Evolutionary conservation across 2,113 vertebrate genomes (phyloP), one percentile per base, ranked within the genome.

Genomic region (Pimephales promelas): DNA sequence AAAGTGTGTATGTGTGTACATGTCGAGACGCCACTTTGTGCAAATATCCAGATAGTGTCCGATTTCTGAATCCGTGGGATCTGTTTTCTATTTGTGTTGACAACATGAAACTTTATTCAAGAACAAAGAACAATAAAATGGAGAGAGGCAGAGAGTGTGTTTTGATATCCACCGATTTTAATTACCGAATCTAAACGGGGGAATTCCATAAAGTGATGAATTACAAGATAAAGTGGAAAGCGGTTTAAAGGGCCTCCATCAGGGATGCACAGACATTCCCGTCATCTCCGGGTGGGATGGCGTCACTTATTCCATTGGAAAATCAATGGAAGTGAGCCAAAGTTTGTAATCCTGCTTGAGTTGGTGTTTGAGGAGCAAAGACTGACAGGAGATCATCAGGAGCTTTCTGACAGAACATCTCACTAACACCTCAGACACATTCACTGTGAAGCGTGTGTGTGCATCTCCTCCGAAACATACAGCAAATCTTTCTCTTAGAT

Each of bases 161-260:
- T 92, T 91, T 92, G 91, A 94, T 92, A 93, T 91, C 75, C 89
- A 89, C 89, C 82, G 91, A 90, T 90, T 89, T 89, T 93, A 92
- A 93, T 94, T 91, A 92, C 91, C 91, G 90, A 90, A 93, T 92
- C 92, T 90, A 92, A 93, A 90, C 92, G 83, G 86, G 84, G 91
- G 89, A 94, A 92, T 93, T 93, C 90, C 90, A 91, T 90, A 74
- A 81, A 88, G 86, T 73, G 85, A 81, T 86, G 83, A 88, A 82
- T 80, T 57, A 88, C 89, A 92, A 90, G 91, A 75, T 89, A 93
- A 90, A 89, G 74, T 86, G 83, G 83, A 92, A 89, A 90, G 88
- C 72, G 82, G 86, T 86, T 3, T 83, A 13, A 40, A 10, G 47
- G 45, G 28, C 28, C n/a, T 57, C n/a, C 54, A 36, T 49, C n/a